These are phyloP conservation scores for Entomobrya proxima DNA, from an alignment of 2,888 invertebrate species.

Conservation along the genomic window DNA sequence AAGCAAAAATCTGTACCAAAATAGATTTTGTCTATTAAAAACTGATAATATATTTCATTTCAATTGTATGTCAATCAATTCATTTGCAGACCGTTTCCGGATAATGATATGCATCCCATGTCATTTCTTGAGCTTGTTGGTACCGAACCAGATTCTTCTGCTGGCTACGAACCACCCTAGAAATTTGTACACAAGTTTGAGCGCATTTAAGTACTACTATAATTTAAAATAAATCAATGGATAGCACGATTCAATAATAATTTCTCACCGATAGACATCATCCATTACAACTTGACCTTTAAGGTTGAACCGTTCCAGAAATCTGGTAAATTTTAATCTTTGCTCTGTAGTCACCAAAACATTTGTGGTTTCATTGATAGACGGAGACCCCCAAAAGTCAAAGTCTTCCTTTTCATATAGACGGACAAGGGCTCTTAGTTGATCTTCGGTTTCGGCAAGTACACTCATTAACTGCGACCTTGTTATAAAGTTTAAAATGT, in stretches of 20 bases:
- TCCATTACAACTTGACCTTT: conserved; percentile 63
- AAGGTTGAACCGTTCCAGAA: conserved; percentile 39
- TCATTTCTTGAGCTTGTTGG: conserved; percentile 50
- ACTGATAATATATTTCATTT: neutral
- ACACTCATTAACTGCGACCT: conserved; percentile 77
- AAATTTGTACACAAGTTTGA: no score
- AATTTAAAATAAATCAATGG: neutral
- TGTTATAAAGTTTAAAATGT: neutral
- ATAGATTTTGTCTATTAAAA: no score
- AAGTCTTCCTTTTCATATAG: conserved; percentile 78
- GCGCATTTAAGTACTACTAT: neutral
- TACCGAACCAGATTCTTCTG: conserved; percentile 32
- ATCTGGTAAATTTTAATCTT: conserved; percentile 31
- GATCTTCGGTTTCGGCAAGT: conserved; percentile 78
- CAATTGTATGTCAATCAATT: no score
- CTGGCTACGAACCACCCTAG: conserved; percentile 53
- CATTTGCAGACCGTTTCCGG: conserved; percentile 56
- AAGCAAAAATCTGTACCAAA: conserved; percentile 61
- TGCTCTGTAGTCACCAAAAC: conserved; percentile 84
- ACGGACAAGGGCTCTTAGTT: conserved; percentile 78
- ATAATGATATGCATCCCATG: conserved; percentile 67
- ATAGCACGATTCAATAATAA: neutral
- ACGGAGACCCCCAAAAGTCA: conserved; percentile 82
- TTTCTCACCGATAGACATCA: conserved; percentile 57
- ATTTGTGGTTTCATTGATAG: conserved; percentile 81